phyloP scores from a whole-genome alignment of 2,113 vertebrate species.

The Emydura subglobosa region DNA sequence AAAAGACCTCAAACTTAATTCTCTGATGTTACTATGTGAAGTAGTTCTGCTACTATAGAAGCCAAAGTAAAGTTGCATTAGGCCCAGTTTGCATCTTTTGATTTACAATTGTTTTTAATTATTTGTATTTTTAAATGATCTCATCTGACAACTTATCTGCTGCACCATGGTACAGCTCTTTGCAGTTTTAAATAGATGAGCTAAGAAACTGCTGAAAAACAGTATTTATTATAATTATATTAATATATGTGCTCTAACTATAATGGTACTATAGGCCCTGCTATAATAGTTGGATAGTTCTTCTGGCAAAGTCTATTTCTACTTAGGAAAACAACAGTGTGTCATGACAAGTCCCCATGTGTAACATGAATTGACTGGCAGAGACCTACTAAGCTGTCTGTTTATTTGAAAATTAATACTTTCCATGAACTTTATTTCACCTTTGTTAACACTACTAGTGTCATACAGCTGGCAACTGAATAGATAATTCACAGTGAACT shows the following conservation, averaged over 20 bases:
- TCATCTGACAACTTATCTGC: neutral
- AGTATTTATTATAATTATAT: neutral
- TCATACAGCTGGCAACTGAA: neutral
- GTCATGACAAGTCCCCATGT: neutral
- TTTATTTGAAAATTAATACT: conserved; percentile 6
- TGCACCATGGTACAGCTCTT: neutral
- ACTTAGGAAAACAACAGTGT: neutral
- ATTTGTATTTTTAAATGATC: neutral
- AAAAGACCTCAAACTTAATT: neutral
- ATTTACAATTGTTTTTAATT: neutral
- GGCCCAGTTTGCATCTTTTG: neutral
- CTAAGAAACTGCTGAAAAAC: neutral
- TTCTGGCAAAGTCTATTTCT: neutral
- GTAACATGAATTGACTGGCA: neutral
- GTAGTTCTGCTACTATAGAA: neutral
- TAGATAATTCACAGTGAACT: neutral
- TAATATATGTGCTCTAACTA: neutral
- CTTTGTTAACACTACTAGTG: neutral
- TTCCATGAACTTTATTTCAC: conserved; percentile 43
- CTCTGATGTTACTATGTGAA: neutral
- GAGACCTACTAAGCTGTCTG: neutral
- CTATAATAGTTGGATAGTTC: neutral
- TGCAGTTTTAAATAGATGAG: neutral
- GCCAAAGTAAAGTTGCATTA: neutral
- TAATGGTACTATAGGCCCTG: neutral